phyloP scores from a whole-genome alignment of 2,888 invertebrate genomes.

The Nemoura dubitans region DNA sequence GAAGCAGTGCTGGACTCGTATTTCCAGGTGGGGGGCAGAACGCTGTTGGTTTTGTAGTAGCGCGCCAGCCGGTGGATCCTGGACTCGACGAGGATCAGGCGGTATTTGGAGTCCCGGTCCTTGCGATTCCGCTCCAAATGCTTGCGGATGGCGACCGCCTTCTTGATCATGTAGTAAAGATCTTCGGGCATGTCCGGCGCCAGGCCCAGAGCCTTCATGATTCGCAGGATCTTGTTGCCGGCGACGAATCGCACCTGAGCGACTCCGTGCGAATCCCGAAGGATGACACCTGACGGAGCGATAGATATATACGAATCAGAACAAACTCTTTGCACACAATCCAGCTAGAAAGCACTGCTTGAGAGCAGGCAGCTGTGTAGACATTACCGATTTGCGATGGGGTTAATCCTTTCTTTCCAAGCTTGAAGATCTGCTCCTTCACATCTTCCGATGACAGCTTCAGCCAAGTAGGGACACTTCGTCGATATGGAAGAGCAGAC shows the following conservation, averaged over 20 bases:
- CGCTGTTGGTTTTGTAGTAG: conserved; percentile 97
- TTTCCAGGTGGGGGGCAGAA: conserved; percentile 98
- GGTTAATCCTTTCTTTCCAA: conserved; percentile 98
- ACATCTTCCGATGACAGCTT: conserved; percentile 97
- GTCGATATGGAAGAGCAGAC: conserved; percentile 97
- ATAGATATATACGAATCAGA: not conserved
- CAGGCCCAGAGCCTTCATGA: conserved; percentile 97
- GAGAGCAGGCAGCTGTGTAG: no score
- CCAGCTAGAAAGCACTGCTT: no score
- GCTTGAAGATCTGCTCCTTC: conserved; percentile 95
- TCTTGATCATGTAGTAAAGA: conserved; percentile 98
- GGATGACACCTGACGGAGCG: conserved; percentile 85
- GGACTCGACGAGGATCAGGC: conserved; percentile 98
- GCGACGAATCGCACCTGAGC: conserved; percentile 99
- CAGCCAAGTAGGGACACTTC: conserved; percentile 98
- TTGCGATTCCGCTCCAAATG: conserved; percentile 98
- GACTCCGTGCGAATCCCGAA: conserved; percentile 98
- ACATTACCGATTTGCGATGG: conserved; percentile 98
- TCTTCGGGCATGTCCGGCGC: conserved; percentile 99
- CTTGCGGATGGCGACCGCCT: conserved; percentile 98
- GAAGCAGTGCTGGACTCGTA: conserved; percentile 99
- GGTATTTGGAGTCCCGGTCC: conserved; percentile 99
- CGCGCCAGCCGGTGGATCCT: conserved; percentile 98
- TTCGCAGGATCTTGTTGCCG: conserved; percentile 97
- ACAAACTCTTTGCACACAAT: no score